phyloP scores from a whole-genome alignment of 2,113 vertebrate species.

The Eulemur rufifrons region DNA sequence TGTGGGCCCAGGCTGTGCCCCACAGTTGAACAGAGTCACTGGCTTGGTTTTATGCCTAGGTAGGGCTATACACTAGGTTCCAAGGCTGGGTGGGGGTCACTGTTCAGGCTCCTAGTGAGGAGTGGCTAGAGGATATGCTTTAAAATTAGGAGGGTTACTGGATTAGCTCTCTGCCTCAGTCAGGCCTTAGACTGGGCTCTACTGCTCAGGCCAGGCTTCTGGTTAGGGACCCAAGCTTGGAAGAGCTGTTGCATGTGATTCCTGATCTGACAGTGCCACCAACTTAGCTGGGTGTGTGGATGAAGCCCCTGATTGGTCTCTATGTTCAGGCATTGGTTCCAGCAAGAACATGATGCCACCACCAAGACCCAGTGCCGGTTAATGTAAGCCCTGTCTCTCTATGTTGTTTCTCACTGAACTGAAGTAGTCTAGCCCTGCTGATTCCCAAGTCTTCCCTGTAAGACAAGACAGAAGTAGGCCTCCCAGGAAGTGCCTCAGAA shows the following conservation, averaged over 20 bases:
- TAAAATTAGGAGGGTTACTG: background rate
- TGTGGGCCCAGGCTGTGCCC: background rate
- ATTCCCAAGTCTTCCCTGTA: background rate
- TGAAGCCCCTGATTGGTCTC: background rate
- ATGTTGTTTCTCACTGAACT: background rate
- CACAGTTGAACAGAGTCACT: background rate
- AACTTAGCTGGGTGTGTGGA: background rate
- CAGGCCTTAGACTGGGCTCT: background rate
- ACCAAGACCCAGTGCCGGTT: background rate
- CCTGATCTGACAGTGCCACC: background rate
- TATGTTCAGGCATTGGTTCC: background rate
- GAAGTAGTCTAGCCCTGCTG: background rate
- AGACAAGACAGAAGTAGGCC: background rate
- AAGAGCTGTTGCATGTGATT: background rate
- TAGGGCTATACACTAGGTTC: background rate
- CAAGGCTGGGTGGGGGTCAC: background rate
- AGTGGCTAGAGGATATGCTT: background rate
- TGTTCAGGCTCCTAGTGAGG: background rate
- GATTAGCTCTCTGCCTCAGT: background rate
- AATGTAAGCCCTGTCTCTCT: background rate
- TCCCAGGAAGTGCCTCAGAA: background rate
- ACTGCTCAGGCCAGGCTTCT: background rate
- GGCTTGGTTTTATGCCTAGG: background rate
- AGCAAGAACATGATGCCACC: background rate
- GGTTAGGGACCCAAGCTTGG: background rate